Base-by-base conservation (phyloP, 2,888 invertebrate genomes). In the Pollenia labialis region DNA sequence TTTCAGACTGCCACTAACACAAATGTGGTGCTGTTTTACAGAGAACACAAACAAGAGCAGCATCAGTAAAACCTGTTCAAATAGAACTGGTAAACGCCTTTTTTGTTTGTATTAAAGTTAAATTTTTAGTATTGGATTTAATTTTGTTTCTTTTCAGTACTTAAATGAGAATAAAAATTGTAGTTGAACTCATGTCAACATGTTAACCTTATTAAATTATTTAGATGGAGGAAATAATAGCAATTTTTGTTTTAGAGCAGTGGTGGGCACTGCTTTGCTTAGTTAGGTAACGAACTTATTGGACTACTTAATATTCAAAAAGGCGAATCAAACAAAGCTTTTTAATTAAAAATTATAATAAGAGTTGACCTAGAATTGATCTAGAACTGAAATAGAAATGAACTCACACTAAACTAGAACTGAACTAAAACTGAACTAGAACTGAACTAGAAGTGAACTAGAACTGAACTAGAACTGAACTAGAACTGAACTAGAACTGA, bases 81-180 rank as follows among this genome's bases (percentile, higher is more conserved):
- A 32, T 32, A 32, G 0, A 32, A 6, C 6, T 6, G 32, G 6
- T 32, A 32, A 32, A 32, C 32, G 32, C 32, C n/a, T 72, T n/a
- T 10, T 10, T 40, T n/a, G n/a, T 2, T n/a, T 23, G 44, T 0
- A 6, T 32, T 46, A 12, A 68, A 56, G 18, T 8, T 40, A 18
- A 40, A 56, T 52, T 60, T 44, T 44, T 12, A 54, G 4, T 44
- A 54, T 64, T 54, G 54, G 66, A 76, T 11, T 46, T 11, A 46
- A 77, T 79, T 79, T 79, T 54, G 46, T 32, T 32, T 56, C 40
- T n/a, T 66, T 77, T 66, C 42, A 52, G 2, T 16, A 42, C 56
- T 48, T 40, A 42, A 62, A 42, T 71, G 10, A 42, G 14, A 32
- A 79, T 1, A 50, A 0, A 42, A 69, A 68, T 66, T 77, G 23